phyloP scores from a whole-genome alignment of 2,888 invertebrate genomes.

The Chrysolina americana region DNA sequence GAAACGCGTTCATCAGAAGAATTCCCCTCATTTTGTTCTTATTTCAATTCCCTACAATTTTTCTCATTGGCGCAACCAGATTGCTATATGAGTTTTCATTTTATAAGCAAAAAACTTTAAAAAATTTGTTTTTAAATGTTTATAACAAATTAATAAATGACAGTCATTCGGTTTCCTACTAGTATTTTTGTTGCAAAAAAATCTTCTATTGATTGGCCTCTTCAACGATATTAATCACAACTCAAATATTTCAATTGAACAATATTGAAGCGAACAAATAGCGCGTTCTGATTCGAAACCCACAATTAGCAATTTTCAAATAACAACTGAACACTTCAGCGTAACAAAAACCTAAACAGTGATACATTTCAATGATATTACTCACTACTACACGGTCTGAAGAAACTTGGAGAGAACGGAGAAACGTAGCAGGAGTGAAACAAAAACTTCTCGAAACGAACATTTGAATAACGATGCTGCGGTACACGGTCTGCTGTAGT shows the following conservation, averaged over 20 bases:
- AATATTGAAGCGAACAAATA: conserved; percentile 3
- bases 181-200: too few species aligned
- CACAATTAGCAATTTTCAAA: conserved; percentile 17
- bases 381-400: conserved; percentile 9
- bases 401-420: conserved; percentile 17
- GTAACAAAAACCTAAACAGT: conserved; percentile 8
- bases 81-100: too few species aligned
- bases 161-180: too few species aligned
- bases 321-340: conserved; percentile 15
- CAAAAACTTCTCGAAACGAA: conserved; percentile 37
- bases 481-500: conserved; percentile 48
- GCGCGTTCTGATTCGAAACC: not conserved
- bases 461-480: conserved; percentile 55
- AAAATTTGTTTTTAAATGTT: too few species aligned
- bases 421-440: conserved; percentile 31
- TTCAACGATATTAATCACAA: too few species aligned
- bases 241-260: not conserved
- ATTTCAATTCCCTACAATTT: too few species aligned
- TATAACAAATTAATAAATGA: too few species aligned
- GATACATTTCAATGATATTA: conserved; percentile 6
- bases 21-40: too few species aligned
- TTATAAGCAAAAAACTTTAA: too few species aligned
- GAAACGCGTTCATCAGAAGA: too few species aligned
- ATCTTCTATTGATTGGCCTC: too few species aligned
- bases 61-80: too few species aligned